Conservation (phyloP, 2,888 invertebrate genomes). For the Artemia sp. region DNA sequence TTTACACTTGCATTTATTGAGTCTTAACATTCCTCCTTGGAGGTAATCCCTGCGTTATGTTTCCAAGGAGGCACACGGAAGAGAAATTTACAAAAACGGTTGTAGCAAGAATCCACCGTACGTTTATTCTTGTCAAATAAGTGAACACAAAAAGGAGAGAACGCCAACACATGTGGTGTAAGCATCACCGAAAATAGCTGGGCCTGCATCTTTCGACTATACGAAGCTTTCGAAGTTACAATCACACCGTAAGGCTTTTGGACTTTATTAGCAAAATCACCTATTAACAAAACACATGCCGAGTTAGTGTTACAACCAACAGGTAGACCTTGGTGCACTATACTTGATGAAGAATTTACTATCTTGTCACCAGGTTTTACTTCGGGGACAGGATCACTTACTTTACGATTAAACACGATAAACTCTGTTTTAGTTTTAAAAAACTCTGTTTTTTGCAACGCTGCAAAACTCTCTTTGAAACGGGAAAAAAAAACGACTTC, state of each 20-base stretch:
- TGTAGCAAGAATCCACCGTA: background rate
- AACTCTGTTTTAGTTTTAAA: background rate
- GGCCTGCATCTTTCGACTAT: background rate
- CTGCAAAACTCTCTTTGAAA: background rate
- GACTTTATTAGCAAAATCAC: background rate
- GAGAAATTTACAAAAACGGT: background rate
- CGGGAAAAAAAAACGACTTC: background rate
- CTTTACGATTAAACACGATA: background rate
- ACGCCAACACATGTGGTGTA: background rate
- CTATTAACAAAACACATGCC: background rate
- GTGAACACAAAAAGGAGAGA: background rate
- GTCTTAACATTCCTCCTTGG: too few species aligned
- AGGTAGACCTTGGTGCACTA: constrained; percentile 6
- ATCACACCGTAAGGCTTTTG: background rate
- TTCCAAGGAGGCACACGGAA: background rate
- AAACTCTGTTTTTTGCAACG: too few species aligned
- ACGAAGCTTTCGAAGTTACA: constrained; percentile 5
- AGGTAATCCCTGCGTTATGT: background rate
- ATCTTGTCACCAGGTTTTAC: constrained; percentile 8
- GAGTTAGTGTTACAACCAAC: background rate
- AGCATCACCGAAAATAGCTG: background rate
- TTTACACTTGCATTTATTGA: too few species aligned
- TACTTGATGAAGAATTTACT: background rate
- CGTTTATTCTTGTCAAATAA: background rate
- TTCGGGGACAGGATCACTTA: background rate